Conservation (phyloP, 2,113 vertebrate species). For the Cottus gobio region DNA sequence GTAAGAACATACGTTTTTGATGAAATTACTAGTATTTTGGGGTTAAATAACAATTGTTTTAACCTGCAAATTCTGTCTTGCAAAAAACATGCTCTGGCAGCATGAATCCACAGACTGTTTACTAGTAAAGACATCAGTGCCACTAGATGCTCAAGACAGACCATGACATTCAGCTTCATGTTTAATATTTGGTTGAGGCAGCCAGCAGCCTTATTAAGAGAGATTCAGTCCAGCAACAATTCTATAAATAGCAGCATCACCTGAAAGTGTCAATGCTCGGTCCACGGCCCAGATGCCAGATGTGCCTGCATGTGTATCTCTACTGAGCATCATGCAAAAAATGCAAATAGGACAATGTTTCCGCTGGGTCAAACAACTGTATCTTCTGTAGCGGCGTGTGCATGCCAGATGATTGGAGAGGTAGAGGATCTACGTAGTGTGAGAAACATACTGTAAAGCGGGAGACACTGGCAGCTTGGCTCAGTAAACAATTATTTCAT, state of each 20-base stretch:
- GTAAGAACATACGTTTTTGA: neutral
- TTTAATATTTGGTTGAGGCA: constrained; percentile 7
- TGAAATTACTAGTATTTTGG: neutral
- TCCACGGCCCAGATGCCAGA: constrained; percentile 43
- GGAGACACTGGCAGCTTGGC: neutral
- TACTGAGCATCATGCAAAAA: constrained; percentile 24
- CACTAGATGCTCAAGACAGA: neutral
- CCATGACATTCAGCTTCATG: neutral
- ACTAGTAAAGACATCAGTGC: neutral
- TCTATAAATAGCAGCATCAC: constrained; percentile 43
- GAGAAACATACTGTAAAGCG: neutral
- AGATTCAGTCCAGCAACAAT: constrained; percentile 22
- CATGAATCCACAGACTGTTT: neutral
- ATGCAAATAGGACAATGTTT: constrained; percentile 59
- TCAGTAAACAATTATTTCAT: neutral
- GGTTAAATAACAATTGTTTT: neutral
- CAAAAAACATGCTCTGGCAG: neutral
- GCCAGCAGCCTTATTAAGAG: constrained; percentile 1
- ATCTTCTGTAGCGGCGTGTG: constrained; percentile 3
- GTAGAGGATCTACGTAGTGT: neutral
- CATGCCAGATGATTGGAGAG: neutral
- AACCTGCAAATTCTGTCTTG: neutral
- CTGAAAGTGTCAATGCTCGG: constrained; percentile 2
- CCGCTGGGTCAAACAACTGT: constrained; percentile 27
- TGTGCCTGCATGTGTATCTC: constrained; percentile 26